phyloP scores from a whole-genome alignment of 2,797 vertebrate genomes.

The Betta splendens region DNA sequence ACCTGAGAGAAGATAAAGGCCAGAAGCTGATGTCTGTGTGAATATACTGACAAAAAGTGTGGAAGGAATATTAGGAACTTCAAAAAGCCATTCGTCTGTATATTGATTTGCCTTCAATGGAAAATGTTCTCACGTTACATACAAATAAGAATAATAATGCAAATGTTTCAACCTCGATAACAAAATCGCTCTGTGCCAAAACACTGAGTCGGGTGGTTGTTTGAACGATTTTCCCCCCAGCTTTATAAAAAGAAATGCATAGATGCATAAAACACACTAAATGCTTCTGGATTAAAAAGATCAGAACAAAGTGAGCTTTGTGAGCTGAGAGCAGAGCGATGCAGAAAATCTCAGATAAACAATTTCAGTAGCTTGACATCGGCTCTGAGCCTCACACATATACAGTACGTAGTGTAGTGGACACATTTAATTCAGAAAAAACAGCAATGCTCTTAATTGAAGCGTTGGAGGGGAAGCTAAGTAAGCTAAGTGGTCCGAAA shows the following conservation, averaged over 20 bases:
- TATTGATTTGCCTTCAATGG: slow-evolving; percentile 11
- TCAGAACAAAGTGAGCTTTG: slow-evolving; percentile 38
- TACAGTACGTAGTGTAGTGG: too few species aligned
- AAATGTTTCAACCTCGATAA: slow-evolving; percentile 12
- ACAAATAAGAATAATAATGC: slow-evolving; percentile 1
- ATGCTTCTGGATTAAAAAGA: slow-evolving; percentile 54
- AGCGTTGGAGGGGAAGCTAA: too few species aligned
- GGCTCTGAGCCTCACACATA: too few species aligned
- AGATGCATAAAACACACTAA: too few species aligned
- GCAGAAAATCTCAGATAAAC: slow-evolving; percentile 32
- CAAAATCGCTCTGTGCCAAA: slow-evolving; percentile 12
- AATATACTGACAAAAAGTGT: too few species aligned
- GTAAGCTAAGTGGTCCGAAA: too few species aligned
- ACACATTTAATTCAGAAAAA: too few species aligned
- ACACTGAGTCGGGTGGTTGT: slow-evolving; percentile 27
- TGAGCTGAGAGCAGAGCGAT: slow-evolving; percentile 16
- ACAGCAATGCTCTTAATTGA: too few species aligned
- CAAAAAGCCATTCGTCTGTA: too few species aligned
- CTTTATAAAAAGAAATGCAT: too few species aligned
- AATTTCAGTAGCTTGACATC: slow-evolving; percentile 15
- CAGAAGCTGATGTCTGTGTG: too few species aligned
- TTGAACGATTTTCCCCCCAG: slow-evolving; percentile 37
- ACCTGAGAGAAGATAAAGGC: neutral
- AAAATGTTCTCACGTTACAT: neutral
- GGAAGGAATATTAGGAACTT: slow-evolving; percentile 9